Base-by-base conservation (phyloP, 1,140 invertebrate genomes). In the Coenobita brevimanus region DNA sequence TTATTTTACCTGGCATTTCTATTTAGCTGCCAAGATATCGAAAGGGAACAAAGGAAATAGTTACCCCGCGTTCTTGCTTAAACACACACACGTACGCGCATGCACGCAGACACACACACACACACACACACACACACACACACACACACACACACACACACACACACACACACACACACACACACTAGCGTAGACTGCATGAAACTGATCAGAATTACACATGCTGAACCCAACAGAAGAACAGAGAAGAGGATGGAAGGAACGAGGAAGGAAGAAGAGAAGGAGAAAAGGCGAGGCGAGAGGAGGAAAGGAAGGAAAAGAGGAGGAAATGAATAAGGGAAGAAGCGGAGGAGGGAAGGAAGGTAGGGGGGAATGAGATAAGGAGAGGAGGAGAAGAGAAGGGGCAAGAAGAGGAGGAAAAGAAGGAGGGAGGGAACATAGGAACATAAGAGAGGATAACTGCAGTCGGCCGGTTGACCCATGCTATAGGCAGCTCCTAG, bases 101-200 rank as follows among this genome's bases (percentile, higher is more conserved):
- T n/a, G n/a, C n/a, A 62, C 57, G 27, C 57, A 62, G 17, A 62
- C 57, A 62, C 57, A 62, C 57, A 62, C 57, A 62, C 57, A 62
- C 57, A 62, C 57, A 62, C 57, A 62, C 57, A 62, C 57, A 62
- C 57, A 62, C 10, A n/a, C n/a, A n/a, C 10, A 10, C 10, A 10
- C n/a, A 13, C 62, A 67, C 13, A 67, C 62, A 15, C 13, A 21
- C n/a, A 67, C 62, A 67, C n/a, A 67, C 62, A 67, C 62, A 24
- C 62, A 67, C 15, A 67, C 62, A 67, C 15, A 67, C 62, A 67
- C 15, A 67, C 62, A 64, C 3, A 64, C 62, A 64, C 62, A 64
- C 62, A 64, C 3, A 64, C 3, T 6, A 64, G 3, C n/a, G 36
- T 6, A 21, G 36, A 67, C 3, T 30, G 10, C 54, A n/a, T 15